Percentiles rank a stretch among this genome's conserved stretches.
phyloP scores from a whole-genome alignment of 2,797 vertebrate genomes.

The Carapus acus region DNA sequence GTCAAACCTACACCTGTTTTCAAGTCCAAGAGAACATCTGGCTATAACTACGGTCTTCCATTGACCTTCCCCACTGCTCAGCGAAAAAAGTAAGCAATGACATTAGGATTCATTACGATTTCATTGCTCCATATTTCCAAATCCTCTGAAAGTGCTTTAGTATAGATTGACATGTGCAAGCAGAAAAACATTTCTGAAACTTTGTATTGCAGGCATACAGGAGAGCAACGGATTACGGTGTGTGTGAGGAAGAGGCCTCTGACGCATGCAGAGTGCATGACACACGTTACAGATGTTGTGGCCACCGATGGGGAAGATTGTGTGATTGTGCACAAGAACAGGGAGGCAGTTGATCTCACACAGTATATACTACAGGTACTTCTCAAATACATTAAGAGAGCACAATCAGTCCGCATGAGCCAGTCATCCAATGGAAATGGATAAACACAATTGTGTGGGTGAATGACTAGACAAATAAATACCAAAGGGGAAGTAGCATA shows the following conservation, averaged over 20 bases:
- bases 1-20: conserved; percentile 64
- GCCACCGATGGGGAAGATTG: conserved; percentile 74
- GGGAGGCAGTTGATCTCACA: conserved; percentile 85
- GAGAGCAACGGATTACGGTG: conserved; percentile 78
- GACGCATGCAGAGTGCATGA: conserved; percentile 67
- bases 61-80: conserved; percentile 65
- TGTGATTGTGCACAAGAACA: conserved; percentile 81
- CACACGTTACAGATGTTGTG: conserved; percentile 79
- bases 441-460: too few species aligned
- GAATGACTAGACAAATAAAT: too few species aligned
- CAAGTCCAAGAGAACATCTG: conserved; percentile 69
- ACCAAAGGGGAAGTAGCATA: too few species aligned
- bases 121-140: too few species aligned
- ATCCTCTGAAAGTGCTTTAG: too few species aligned
- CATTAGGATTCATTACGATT: too few species aligned
- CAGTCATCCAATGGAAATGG: not conserved
- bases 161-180: too few species aligned
- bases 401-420: not conserved
- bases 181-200: conserved; percentile 10
- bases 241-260: conserved; percentile 88
- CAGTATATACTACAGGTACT: conserved; percentile 82
- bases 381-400: conserved; percentile 3
- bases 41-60: conserved; percentile 86
- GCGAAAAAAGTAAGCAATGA: conserved; percentile 51
- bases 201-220: conserved; percentile 49